A percentile compares a stretch with the other conserved stretches of the same genome.
Evolutionary conservation across 2,797 vertebrate genomes (phyloP).

Genomic region (Anabas testudineus): DNA sequence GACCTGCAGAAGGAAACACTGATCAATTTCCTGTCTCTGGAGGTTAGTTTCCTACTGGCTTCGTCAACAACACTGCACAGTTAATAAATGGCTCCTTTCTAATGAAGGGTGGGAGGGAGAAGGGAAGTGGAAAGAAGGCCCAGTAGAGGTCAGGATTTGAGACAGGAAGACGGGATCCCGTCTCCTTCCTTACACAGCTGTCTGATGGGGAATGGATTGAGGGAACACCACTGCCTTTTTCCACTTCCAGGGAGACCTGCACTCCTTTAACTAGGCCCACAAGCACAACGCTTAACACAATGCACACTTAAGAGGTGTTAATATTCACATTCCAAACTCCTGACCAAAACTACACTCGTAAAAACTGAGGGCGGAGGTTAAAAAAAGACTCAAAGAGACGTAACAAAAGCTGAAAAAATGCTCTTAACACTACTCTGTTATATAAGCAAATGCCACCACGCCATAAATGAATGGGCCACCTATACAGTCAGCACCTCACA

Average conservation of each 20-base stretch:
- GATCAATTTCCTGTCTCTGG: conserved; percentile 93
- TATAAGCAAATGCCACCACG: conserved; percentile 58
- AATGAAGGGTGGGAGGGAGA: conserved; percentile 32
- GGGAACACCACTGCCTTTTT: conserved; percentile 72
- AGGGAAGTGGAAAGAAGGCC: conserved; percentile 60
- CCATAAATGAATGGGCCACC: conserved; percentile 63
- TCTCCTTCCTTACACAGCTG: conserved; percentile 67
- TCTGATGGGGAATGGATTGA: conserved; percentile 47
- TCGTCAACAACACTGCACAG: conserved; percentile 63
- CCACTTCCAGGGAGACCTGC: conserved; percentile 31
- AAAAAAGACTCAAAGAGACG: conserved; percentile 50
- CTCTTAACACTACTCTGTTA: conserved; percentile 47
- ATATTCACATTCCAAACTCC: conserved; percentile 76
- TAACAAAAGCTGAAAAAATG: conserved; percentile 50
- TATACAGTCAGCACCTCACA: conserved; percentile 44
- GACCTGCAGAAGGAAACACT: conserved; percentile 96
- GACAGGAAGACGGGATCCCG: conserved; percentile 80
- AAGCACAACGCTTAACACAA: conserved; percentile 58
- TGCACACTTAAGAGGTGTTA: conserved; percentile 66
- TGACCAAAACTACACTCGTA: conserved; percentile 54
- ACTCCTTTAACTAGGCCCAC: conserved; percentile 40
- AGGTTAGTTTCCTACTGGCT: conserved; percentile 84
- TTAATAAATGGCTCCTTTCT: conserved; percentile 72
- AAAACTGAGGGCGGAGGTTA: conserved; percentile 20
- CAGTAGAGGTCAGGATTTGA: conserved; percentile 54